Conservation (phyloP, 2,888 invertebrate genomes). For the Sipha maydis region DNA sequence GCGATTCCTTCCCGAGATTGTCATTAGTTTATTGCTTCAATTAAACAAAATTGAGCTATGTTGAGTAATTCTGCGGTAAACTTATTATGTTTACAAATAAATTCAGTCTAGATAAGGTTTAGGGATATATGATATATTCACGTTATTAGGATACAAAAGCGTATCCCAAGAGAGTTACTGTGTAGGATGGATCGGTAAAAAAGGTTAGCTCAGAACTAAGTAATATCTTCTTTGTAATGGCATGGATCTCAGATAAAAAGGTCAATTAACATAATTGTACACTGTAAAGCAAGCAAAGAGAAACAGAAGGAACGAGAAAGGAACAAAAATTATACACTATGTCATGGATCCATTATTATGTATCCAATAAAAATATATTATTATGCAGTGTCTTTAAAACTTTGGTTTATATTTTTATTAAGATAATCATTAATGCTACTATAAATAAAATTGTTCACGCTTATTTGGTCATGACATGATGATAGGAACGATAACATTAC, state of each 20-base stretch:
- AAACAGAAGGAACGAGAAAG: neutral
- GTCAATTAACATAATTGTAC: constrained; percentile 50
- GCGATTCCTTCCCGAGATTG: constrained; percentile 34
- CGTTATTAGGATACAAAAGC: constrained; percentile 43
- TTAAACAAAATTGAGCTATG: constrained; percentile 52
- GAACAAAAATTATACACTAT: neutral
- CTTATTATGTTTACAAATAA: constrained; percentile 38
- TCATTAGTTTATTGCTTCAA: constrained; percentile 38
- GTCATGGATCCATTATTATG: neutral
- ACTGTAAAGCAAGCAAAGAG: neutral
- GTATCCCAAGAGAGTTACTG: constrained; percentile 17
- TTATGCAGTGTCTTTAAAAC: too few species aligned
- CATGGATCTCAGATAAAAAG: constrained; percentile 29
- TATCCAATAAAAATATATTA: neutral
- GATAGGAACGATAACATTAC: neutral
- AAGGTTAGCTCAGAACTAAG: constrained; percentile 21
- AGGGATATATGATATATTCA: neutral
- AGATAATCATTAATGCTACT: constrained; percentile 8
- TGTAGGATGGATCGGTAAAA: neutral
- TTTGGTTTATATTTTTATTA: constrained; percentile 29
- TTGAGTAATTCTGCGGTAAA: constrained; percentile 33
- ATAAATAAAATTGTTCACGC: constrained; percentile 24
- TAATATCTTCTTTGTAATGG: constrained; percentile 28
- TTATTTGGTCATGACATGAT: neutral
- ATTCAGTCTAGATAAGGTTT: constrained; percentile 37